Evolutionary conservation across 2,797 vertebrate genomes (phyloP).

Genomic region (Liparis tanakae): DNA sequence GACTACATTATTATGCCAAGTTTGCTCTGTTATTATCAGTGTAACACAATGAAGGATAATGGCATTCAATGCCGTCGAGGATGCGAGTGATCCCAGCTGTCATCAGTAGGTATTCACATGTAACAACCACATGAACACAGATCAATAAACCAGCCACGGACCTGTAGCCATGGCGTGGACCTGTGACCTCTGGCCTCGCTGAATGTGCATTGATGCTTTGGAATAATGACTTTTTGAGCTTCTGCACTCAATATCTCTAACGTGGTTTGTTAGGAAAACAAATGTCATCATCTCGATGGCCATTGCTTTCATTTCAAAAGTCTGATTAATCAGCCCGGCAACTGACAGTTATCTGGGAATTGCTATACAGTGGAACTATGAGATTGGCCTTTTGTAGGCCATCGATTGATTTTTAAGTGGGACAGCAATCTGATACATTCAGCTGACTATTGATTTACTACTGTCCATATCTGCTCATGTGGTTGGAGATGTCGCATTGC

Average conservation of each 20-base stretch:
- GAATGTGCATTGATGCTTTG: conserved; percentile 32
- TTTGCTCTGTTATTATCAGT: conserved; percentile 16
- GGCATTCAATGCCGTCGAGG: conserved; percentile 14
- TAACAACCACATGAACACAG: conserved; percentile 55
- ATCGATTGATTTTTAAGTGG: conserved; percentile 73
- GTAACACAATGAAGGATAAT: conserved; percentile 4
- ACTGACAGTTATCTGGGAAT: conserved; percentile 55
- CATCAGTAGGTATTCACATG: conserved; percentile 46
- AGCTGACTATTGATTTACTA: conserved; percentile 63
- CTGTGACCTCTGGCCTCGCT: conserved; percentile 42
- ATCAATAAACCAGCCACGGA: conserved; percentile 55
- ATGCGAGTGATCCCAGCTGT: conserved; percentile 27
- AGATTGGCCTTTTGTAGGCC: conserved; percentile 62
- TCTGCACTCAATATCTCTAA: conserved; percentile 49
- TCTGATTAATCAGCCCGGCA: conserved; percentile 59
- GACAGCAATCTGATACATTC: conserved; percentile 63
- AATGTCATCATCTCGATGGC: conserved; percentile 46
- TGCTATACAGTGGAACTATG: conserved; percentile 51
- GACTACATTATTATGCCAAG: conserved; percentile 11
- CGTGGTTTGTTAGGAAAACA: conserved; percentile 58
- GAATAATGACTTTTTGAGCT: conserved; percentile 59
- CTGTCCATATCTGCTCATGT: conserved; percentile 46
- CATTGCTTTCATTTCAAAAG: conserved; percentile 45
- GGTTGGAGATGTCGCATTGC: conserved; percentile 35
- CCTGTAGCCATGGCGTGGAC: conserved; percentile 45